These are phyloP conservation scores for Poeciliopsis infans DNA, from an alignment of 2,797 vertebrate genomes.

Conservation along the genomic window DNA sequence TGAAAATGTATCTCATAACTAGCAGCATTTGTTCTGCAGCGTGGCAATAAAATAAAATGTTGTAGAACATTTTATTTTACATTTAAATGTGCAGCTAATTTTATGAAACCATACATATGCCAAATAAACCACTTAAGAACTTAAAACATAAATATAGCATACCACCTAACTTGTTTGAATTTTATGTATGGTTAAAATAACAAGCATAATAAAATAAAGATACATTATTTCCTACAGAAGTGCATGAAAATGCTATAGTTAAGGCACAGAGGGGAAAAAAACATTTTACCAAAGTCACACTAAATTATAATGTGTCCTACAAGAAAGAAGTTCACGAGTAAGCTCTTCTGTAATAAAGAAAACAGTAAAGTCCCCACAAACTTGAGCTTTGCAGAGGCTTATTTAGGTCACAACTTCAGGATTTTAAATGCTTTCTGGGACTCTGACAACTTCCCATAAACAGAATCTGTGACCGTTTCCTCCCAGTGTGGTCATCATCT, in stretches of 20 bases:
- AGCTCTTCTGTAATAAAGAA: neutral
- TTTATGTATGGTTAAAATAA: neutral
- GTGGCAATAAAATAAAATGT: too few relatives aligned
- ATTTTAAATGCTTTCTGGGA: constrained; percentile 58
- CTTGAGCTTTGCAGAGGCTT: constrained; percentile 40
- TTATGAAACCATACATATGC: neutral
- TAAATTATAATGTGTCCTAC: neutral
- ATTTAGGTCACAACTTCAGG: constrained; percentile 42
- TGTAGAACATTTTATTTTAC: neutral
- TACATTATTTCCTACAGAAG: neutral
- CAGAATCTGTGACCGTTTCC: constrained; percentile 34
- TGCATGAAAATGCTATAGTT: neutral
- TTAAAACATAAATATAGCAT: neutral
- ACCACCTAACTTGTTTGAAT: neutral
- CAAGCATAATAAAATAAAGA: neutral
- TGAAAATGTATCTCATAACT: too few relatives aligned
- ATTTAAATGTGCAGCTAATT: neutral
- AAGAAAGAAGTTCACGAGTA: neutral
- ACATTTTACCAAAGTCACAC: neutral
- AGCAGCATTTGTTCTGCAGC: too few relatives aligned
- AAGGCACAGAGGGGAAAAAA: too few relatives aligned
- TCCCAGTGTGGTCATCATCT: constrained; percentile 46
- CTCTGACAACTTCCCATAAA: constrained; percentile 44
- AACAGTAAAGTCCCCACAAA: constrained; percentile 23
- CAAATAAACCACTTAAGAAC: neutral